Conservation (phyloP, 2,797 vertebrate species). For the Protosalanx chinensis region DNA sequence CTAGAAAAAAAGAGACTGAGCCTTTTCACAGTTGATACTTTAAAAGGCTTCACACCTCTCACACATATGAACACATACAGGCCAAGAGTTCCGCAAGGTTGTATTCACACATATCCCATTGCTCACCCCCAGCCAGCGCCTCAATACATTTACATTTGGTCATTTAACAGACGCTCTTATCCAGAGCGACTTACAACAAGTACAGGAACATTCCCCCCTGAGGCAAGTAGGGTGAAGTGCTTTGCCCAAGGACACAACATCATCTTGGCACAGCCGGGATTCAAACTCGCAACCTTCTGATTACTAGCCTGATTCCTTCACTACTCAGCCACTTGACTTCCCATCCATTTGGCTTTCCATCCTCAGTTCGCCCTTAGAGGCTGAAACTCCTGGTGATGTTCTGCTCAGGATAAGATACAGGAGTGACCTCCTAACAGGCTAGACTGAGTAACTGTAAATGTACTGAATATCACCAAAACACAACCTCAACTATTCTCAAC, state of each 20-base stretch:
- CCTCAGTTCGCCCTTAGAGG: no score
- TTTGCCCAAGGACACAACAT: no score
- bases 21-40: conserved; percentile 36
- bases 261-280: no score
- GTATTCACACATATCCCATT: conserved; percentile 21
- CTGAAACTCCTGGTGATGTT: background rate
- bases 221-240: no score
- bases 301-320: no score
- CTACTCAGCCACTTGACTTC: no score
- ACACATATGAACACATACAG: conserved; percentile 39
- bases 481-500: conserved; percentile 8
- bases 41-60: conserved; percentile 42
- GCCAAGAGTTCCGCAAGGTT: conserved; percentile 22
- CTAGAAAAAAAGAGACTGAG: conserved; percentile 26
- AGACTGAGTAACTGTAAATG: background rate
- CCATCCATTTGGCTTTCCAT: no score
- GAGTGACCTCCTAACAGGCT: background rate
- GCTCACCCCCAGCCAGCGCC: background rate
- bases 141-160: no score
- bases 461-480: background rate
- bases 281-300: no score
- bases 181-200: no score
- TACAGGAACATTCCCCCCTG: no score
- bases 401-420: background rate
- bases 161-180: no score